Evolutionary conservation across 2,797 vertebrate species (phyloP).

Genomic region (Lacerta agilis): DNA sequence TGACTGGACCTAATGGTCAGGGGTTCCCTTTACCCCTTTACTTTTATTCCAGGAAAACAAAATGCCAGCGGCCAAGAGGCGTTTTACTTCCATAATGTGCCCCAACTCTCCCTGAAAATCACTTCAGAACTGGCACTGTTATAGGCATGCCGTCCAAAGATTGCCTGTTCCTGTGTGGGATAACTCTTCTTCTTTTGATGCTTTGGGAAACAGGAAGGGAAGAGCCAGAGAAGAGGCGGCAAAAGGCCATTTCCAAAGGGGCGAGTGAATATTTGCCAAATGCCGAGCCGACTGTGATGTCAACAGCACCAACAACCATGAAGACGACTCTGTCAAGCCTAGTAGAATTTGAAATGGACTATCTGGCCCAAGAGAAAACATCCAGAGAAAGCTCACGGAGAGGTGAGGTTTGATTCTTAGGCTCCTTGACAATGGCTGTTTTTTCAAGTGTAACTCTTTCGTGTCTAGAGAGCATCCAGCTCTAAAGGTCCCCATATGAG

Average conservation of each 20-base stretch:
- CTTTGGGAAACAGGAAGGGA: constrained; percentile 55
- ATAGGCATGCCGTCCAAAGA: no score
- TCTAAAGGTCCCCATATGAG: no score
- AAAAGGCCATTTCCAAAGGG: constrained; percentile 43
- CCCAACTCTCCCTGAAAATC: neutral
- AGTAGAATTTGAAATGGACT: rapidly evolving
- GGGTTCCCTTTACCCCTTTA: no score
- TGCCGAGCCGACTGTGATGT: rapidly evolving
- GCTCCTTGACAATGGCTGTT: neutral
- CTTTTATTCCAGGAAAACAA: neutral
- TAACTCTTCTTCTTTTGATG: neutral
- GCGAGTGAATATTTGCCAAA: constrained; percentile 32
- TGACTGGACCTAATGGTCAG: no score
- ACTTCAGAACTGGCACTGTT: no score
- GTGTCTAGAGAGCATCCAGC: neutral
- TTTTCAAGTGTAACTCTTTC: neutral
- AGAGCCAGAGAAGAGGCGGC: constrained; percentile 55
- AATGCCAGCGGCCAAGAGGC: neutral
- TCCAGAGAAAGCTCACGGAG: constrained; percentile 45
- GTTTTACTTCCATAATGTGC: no score
- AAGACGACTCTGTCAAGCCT: neutral
- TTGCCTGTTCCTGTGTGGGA: no score
- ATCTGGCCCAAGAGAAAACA: constrained; percentile 22
- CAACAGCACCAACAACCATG: neutral
- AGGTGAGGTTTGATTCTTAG: constrained; percentile 55